Evolutionary conservation across 2,113 vertebrate genomes (phyloP), one percentile per base, ranked within the genome.

Genomic region (Eubucco bourcierii): DNA sequence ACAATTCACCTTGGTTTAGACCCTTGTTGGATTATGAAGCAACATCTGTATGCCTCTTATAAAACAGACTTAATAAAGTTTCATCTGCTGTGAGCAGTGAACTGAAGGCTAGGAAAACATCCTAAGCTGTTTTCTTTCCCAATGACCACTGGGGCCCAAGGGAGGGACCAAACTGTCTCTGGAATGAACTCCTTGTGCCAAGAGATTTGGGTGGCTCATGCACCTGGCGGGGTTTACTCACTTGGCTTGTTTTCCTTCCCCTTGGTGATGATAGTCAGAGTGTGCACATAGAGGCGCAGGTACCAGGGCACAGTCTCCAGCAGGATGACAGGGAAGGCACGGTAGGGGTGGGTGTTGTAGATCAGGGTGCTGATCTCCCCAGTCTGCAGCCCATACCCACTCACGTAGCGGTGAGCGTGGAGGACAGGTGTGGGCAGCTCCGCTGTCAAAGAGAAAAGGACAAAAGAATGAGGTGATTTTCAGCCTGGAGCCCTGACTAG

Each of bases 261-360:
- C 94, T 98, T 99, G 64, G 99, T 99, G 96, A 97, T 98, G 95
- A 99, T 98, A 9, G 97, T 98, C 55, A 99, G 98, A 0, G 99
- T 99, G 97, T 99, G 99, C 93, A 99, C 97, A 12, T 99, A 99
- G 52, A 99, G 98, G 10, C 99, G 98, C 80, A 99, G 98, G 89
- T 99, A 99, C 99, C 99, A 99, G 8, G 99, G 99, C 87, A 99
- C 99, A 0, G 98, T 97, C 80, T 99, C 99, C 97, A 99, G 97
- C 89, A 99, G 97, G 82, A 99, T 95, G 33, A 99, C 98, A 0
- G 99, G 99, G 94, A 99, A 99, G 50, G 99, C 98, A 82, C 99
- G 97, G 97, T 98, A 99, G 0, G 98, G 98, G 94, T 99, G 99
- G 41, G 98, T 97, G 96, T 99, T 99, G 96, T 99, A 98, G 84